A percentile compares a stretch with the other conserved stretches of the same genome.
Conservation (phyloP, 2,888 invertebrate genomes). For the Netelia virgata region DNA sequence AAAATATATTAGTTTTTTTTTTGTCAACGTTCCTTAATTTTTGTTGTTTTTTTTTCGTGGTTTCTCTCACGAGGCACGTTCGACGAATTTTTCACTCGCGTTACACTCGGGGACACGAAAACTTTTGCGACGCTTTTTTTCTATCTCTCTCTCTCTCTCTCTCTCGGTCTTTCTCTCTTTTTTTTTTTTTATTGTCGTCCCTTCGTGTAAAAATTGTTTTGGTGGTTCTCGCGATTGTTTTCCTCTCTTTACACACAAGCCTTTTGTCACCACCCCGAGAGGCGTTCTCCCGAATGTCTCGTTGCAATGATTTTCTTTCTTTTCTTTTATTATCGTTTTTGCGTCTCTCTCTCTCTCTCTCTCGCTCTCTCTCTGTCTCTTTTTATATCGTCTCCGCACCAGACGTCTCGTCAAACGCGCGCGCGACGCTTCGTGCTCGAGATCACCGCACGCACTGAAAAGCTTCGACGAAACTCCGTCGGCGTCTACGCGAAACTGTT, state of each 20-base stretch:
- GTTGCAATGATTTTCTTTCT: neutral
- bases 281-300: neutral
- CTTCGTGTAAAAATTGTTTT: neutral
- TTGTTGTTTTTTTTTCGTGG: neutral
- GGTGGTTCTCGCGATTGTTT: neutral
- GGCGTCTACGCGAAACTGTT: conserved; percentile 19
- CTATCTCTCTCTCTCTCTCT: neutral
- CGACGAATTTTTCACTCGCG: too few relatives aligned
- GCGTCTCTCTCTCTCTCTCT: neutral
- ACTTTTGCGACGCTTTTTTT: neutral
- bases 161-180: neutral
- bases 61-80: too few relatives aligned
- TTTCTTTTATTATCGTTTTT: neutral
- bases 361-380: neutral
- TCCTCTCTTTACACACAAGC: neutral
- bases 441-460: conserved; percentile 62
- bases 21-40: conserved; percentile 14
- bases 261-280: neutral
- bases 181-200: neutral
- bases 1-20: neutral
- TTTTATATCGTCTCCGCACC: neutral
- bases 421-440: conserved; percentile 37
- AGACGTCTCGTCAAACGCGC: neutral
- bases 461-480: conserved; percentile 32
- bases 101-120: too few relatives aligned